These are phyloP conservation scores for Pterocles orientalis DNA, from an alignment of 2,113 vertebrate species.

Conservation along the genomic window DNA sequence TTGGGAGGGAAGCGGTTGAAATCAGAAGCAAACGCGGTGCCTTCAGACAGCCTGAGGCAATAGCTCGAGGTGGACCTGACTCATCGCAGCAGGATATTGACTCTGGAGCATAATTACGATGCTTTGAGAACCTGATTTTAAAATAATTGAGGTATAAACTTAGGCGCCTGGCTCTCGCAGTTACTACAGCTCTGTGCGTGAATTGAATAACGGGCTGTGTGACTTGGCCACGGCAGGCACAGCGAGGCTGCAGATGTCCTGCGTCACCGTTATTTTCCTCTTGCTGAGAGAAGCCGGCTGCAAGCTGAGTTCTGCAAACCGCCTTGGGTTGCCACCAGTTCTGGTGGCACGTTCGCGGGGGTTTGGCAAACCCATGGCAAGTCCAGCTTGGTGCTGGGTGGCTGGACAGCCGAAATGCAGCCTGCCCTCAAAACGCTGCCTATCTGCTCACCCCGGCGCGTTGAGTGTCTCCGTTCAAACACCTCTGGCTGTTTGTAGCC, in stretches of 20 bases:
- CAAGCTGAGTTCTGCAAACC: background rate
- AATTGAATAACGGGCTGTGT: constrained; percentile 24
- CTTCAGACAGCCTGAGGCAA: constrained; percentile 2
- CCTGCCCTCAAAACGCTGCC: background rate
- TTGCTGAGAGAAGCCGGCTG: background rate
- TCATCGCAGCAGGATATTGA: constrained; percentile 56
- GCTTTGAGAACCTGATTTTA: constrained; percentile 58
- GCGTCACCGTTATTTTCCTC: background rate
- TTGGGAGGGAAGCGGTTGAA: background rate
- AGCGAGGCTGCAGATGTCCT: background rate
- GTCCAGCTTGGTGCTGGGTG: background rate
- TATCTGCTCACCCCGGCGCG: rapidly evolving
- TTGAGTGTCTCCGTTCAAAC: background rate
- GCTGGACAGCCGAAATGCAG: background rate
- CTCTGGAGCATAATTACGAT: constrained; percentile 47
- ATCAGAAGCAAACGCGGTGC: background rate
- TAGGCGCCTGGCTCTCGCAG: constrained; percentile 6
- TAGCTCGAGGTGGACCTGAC: constrained; percentile 46
- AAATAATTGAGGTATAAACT: constrained; percentile 65
- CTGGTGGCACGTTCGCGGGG: background rate
- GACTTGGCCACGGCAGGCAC: background rate
- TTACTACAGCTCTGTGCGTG: constrained; percentile 24
- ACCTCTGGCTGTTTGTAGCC: background rate
- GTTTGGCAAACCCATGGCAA: background rate
- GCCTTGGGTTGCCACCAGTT: background rate